These are phyloP conservation scores for Rafetus swinhoei DNA, from an alignment of 2,113 vertebrate genomes.

Conservation along the genomic window DNA sequence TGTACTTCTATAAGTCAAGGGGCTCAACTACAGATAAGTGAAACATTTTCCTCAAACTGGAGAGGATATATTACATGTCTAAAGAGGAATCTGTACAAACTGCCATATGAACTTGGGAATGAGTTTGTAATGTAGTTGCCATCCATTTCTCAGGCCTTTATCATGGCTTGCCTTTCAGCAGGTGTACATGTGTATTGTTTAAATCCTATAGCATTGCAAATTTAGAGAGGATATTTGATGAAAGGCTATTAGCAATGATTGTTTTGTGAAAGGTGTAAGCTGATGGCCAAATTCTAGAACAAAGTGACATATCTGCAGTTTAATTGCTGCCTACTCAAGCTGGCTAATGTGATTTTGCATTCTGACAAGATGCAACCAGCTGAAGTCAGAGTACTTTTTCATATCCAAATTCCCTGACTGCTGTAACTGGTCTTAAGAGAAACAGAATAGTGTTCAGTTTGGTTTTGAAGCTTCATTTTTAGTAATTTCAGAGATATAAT, in stretches of 20 bases:
- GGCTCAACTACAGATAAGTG: too few relatives aligned
- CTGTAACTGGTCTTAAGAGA: not conserved
- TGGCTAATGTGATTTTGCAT: not conserved
- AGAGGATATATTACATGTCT: not conserved
- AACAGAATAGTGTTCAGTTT: not conserved
- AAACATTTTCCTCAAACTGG: too few relatives aligned
- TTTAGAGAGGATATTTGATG: not conserved
- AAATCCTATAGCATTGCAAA: not conserved
- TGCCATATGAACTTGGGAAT: not conserved
- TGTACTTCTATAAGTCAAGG: not conserved
- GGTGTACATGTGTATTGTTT: not conserved
- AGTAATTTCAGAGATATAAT: not conserved
- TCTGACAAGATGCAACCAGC: fast-evolving
- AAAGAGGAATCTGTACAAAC: not conserved
- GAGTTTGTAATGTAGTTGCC: not conserved
- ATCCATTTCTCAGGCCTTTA: not conserved
- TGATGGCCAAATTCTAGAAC: not conserved
- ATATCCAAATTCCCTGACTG: not conserved
- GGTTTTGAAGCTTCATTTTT: not conserved
- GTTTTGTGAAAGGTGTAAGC: not conserved
- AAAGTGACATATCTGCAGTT: not conserved
- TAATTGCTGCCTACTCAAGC: not conserved
- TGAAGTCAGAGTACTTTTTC: not conserved
- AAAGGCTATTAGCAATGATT: not conserved
- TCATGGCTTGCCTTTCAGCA: not conserved